Conservation (phyloP, 2,888 invertebrate species). For the Atethmia centrago region DNA sequence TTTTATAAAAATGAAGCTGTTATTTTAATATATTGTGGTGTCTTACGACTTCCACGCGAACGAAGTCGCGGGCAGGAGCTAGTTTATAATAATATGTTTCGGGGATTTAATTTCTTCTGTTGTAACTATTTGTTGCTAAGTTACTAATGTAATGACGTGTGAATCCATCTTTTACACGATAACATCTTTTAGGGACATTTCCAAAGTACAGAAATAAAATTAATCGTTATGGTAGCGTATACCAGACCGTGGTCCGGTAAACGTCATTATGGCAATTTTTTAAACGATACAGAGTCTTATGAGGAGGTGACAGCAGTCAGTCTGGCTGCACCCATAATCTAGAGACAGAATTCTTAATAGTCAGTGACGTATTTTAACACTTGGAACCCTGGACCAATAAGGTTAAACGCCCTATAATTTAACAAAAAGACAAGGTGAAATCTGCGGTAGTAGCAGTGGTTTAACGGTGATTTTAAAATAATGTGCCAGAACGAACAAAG, state of each 20-base stretch:
- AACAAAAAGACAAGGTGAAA: neutral
- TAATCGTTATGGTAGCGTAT: neutral
- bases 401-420: neutral
- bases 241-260: neutral
- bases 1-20: too few relatives aligned
- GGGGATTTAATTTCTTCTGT: constrained; percentile 15
- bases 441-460: neutral
- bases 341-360: neutral
- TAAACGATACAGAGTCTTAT: too few relatives aligned
- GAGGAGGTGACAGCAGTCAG: neutral
- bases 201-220: constrained; percentile 3
- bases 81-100: neutral
- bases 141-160: constrained; percentile 34
- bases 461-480: neutral
- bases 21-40: too few relatives aligned
- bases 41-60: too few relatives aligned
- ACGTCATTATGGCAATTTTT: neutral
- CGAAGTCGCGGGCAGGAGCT: too few relatives aligned
- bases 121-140: constrained; percentile 36
- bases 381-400: too few relatives aligned
- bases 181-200: constrained; percentile 19
- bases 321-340: neutral
- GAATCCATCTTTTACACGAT: constrained; percentile 14
- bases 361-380: neutral
- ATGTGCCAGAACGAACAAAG: neutral